phyloP scores from a whole-genome alignment of 1,140 invertebrate genomes.

The Frieseomelitta varia region DNA sequence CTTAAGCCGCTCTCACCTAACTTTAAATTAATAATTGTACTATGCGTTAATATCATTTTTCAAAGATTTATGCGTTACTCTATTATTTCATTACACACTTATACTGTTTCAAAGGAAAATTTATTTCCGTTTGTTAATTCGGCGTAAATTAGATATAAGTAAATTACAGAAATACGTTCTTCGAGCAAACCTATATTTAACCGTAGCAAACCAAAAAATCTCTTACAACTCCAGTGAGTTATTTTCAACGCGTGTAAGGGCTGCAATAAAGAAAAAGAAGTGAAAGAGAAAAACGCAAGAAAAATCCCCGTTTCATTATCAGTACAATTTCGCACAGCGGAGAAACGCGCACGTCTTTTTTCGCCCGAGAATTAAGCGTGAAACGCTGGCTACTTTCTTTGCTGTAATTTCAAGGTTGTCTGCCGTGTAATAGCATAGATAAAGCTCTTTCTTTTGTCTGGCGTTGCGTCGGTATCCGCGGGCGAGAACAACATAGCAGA shows the following conservation, averaged over 20 bases:
- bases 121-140: too few relatives aligned
- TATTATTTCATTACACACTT: too few relatives aligned
- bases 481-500: constrained; percentile 17
- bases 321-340: background rate
- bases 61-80: too few relatives aligned
- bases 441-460: background rate
- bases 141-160: too few relatives aligned
- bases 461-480: background rate
- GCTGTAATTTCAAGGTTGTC: constrained; percentile 46
- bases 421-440: constrained; percentile 14
- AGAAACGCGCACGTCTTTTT: background rate
- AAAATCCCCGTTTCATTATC: background rate
- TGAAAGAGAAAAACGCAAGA: background rate
- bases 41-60: too few relatives aligned
- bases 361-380: background rate
- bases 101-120: too few relatives aligned
- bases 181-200: background rate
- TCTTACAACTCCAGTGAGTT: background rate
- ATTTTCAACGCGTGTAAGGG: background rate
- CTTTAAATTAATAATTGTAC: too few relatives aligned
- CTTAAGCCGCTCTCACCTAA: too few relatives aligned
- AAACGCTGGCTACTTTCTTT: constrained; percentile 12
- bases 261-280: background rate
- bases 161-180: background rate
- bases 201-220: background rate